phyloP scores from a whole-genome alignment of 2,888 invertebrate genomes.

The Sepiola atlantica region DNA sequence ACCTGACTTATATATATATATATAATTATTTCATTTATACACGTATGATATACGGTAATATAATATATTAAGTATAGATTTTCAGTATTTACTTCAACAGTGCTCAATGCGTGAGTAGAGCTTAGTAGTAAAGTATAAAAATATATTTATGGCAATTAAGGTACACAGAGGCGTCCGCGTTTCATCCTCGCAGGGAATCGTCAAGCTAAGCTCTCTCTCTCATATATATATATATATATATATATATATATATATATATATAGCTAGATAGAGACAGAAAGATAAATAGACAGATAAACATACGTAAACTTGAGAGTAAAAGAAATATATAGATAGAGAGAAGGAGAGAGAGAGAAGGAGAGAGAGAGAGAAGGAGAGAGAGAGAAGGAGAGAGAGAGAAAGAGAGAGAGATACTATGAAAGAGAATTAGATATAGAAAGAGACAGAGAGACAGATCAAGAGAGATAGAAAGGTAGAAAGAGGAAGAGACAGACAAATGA shows the following conservation, averaged over 20 bases:
- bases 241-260: not conserved
- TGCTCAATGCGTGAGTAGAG: too few species aligned
- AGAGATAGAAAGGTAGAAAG: not conserved
- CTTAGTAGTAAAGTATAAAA: too few species aligned
- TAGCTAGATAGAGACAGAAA: not conserved
- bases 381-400: not conserved
- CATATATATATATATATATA: not conserved
- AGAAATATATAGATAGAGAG: not conserved
- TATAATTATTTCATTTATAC: too few species aligned
- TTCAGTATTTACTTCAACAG: too few species aligned
- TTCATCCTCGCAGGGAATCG: too few species aligned
- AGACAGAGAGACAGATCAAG: not conserved
- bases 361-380: not conserved
- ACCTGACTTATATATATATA: too few species aligned
- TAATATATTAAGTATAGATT: too few species aligned
- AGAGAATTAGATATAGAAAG: not conserved
- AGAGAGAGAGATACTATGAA: not conserved
- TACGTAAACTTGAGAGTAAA: too few species aligned
- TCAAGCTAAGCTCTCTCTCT: too few species aligned
- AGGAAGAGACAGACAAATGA: not conserved
- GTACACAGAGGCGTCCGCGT: too few species aligned
- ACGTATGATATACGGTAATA: too few species aligned
- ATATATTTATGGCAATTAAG: too few species aligned
- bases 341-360: fast-evolving
- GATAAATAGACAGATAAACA: not conserved